These are phyloP conservation scores for Octopus sinensis DNA, from an alignment of 1,140 invertebrate species.

Conservation along the genomic window DNA sequence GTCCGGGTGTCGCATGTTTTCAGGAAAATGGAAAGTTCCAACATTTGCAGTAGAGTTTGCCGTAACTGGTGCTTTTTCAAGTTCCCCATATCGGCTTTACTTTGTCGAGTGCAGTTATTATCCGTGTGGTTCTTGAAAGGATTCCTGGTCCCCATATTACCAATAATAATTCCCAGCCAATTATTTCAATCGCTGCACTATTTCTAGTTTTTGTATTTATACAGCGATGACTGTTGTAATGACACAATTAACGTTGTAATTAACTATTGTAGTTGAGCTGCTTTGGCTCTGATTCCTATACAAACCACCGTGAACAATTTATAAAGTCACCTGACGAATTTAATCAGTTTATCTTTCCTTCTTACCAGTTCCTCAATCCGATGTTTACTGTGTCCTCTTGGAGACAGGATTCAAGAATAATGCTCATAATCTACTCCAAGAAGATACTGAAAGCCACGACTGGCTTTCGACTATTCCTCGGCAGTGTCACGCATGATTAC, in stretches of 20 bases:
- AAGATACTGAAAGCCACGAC: slow-evolving; percentile 29
- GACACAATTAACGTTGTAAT: slow-evolving; percentile 16
- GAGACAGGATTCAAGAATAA: slow-evolving; percentile 19
- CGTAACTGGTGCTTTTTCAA: not conserved
- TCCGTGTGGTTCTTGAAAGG: slow-evolving; percentile 16
- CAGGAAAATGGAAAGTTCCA: slow-evolving; percentile 3
- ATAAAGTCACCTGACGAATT: slow-evolving; percentile 21
- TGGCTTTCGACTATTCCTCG: slow-evolving; percentile 26
- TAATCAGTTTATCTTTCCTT: slow-evolving; percentile 8
- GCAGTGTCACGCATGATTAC: slow-evolving; percentile 19
- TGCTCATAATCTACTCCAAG: slow-evolving; percentile 25
- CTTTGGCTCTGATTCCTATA: slow-evolving; percentile 25
- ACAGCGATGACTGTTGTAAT: slow-evolving; percentile 14
- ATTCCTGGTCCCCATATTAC: slow-evolving; percentile 17
- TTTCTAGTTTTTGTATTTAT: slow-evolving; percentile 12
- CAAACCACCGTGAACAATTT: slow-evolving; percentile 17
- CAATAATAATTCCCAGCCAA: slow-evolving; percentile 10
- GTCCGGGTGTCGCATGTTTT: not conserved
- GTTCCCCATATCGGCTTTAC: slow-evolving; percentile 11
- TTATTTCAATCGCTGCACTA: slow-evolving; percentile 20
- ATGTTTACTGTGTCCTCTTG: slow-evolving; percentile 25
- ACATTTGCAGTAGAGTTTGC: slow-evolving; percentile 14
- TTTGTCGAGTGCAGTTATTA: slow-evolving; percentile 12
- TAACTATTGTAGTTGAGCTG: slow-evolving; percentile 18
- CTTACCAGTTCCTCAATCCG: slow-evolving; percentile 21